Evolutionary conservation across 1,140 invertebrate species (phyloP).

Genomic region (Octopus bimaculoides): DNA sequence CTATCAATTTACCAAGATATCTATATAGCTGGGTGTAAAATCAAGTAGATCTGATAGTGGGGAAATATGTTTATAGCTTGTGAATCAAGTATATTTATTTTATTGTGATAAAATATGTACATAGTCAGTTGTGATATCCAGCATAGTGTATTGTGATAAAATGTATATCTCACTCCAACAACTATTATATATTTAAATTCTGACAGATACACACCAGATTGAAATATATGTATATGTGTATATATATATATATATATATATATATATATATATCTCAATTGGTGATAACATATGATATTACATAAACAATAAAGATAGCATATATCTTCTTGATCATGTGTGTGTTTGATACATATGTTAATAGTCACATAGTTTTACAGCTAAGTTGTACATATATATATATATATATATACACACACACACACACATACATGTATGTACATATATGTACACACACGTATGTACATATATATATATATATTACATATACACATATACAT

Average conservation of each 20-base stretch:
- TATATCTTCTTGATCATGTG: not conserved
- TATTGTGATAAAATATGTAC: not conserved
- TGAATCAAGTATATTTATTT: not conserved
- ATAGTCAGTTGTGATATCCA: not conserved
- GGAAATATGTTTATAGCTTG: not conserved
- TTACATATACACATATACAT: not conserved
- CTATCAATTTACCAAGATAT: too few species aligned
- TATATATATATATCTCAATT: not conserved
- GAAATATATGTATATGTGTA: not conserved
- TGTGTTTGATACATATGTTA: not conserved
- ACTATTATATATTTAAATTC: not conserved
- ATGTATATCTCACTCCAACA: not conserved
- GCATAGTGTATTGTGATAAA: not conserved
- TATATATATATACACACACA: not conserved
- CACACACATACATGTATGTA: not conserved
- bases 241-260: not conserved
- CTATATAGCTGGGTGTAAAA: not conserved
- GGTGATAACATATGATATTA: too few species aligned
- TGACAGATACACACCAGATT: not conserved
- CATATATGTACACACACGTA: not conserved
- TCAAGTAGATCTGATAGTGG: not conserved
- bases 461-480: not conserved
- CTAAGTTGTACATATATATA: not conserved
- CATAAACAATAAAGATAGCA: not conserved
- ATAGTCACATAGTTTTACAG: not conserved